phyloP scores from a whole-genome alignment of 2,888 invertebrate genomes.

The Hoplodrina ambigua region DNA sequence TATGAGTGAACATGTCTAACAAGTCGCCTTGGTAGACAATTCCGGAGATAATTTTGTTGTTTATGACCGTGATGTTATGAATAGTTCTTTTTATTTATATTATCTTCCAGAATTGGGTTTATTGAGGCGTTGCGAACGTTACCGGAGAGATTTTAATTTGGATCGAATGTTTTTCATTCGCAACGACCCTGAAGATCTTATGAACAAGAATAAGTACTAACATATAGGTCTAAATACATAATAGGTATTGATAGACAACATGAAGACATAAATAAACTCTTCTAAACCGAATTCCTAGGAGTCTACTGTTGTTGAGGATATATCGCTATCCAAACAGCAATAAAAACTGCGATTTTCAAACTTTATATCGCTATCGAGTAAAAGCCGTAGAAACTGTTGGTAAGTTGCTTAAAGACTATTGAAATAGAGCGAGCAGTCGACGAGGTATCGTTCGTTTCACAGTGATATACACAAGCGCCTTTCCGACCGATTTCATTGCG shows the following conservation, averaged over 20 bases:
- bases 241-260: not conserved
- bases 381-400: conserved; percentile 60
- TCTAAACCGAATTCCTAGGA: conserved; percentile 25
- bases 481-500: conserved; percentile 55
- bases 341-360: conserved; percentile 70
- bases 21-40: conserved; percentile 1
- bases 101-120: conserved; percentile 6
- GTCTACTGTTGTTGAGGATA: conserved; percentile 39
- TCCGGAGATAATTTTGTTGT: conserved; percentile 3
- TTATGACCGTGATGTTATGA: conserved; percentile 11
- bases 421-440: conserved; percentile 56
- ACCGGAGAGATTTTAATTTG: not conserved
- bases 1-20: conserved; percentile 4
- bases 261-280: conserved; percentile 7
- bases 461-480: conserved; percentile 52
- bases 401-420: conserved; percentile 68
- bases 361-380: conserved; percentile 63
- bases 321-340: conserved; percentile 67
- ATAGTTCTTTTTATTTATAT: conserved; percentile 18
- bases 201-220: not conserved
- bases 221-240: not conserved
- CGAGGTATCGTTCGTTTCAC: conserved; percentile 43
- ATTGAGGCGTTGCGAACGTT: not conserved
- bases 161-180: not conserved
- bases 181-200: not conserved